Evolutionary conservation across 1,140 invertebrate species (phyloP).

Genomic region (Lordiphosa mommai): DNA sequence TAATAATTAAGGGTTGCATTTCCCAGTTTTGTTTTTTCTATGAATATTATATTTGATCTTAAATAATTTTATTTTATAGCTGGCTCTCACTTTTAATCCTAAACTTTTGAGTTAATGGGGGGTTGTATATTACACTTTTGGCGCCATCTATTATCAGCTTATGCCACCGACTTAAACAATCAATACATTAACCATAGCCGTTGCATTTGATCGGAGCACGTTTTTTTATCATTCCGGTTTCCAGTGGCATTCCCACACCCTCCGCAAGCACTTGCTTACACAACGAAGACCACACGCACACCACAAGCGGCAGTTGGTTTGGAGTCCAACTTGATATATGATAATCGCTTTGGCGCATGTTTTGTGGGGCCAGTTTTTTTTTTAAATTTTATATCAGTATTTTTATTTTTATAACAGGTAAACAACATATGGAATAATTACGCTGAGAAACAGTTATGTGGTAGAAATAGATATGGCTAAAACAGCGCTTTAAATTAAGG

Average conservation of each 20-base stretch:
- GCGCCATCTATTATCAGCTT: background rate
- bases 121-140: background rate
- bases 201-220: constrained; percentile 12
- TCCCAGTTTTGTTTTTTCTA: no score
- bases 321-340: constrained; percentile 49
- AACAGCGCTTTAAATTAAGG: no score
- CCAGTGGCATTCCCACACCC: background rate
- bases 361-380: constrained; percentile 12
- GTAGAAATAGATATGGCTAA: no score
- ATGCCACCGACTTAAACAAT: constrained; percentile 1
- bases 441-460: no score
- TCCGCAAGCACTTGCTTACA: constrained; percentile 5
- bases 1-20: no score
- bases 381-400: background rate
- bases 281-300: constrained; percentile 7
- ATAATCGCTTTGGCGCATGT: constrained; percentile 47
- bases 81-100: no score
- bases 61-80: no score
- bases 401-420: background rate
- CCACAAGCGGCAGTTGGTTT: background rate
- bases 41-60: no score
- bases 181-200: background rate
- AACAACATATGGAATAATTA: background rate
- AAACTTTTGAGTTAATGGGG: background rate
- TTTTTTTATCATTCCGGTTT: constrained; percentile 3